phyloP scores from a whole-genome alignment of 2,888 invertebrate genomes.

The Lydus trimaculatus region DNA sequence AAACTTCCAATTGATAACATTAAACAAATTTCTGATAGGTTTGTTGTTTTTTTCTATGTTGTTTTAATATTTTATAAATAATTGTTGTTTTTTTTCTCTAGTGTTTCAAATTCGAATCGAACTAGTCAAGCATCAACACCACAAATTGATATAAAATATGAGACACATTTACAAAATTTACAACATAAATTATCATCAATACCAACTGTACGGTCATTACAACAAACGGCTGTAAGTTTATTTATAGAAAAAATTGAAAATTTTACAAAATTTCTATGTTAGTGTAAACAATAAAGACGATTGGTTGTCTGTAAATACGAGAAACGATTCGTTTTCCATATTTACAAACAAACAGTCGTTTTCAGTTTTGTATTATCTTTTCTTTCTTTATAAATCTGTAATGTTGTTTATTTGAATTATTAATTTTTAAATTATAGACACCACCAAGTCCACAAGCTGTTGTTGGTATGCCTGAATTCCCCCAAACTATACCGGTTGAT shows the following conservation, averaged over 20 bases:
- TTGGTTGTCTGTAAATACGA: too few relatives aligned
- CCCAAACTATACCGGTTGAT: slow-evolving; percentile 38
- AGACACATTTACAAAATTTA: slow-evolving; percentile 72
- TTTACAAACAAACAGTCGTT: too few relatives aligned
- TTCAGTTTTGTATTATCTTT: too few relatives aligned
- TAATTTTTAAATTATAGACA: slow-evolving; percentile 57
- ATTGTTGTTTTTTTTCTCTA: slow-evolving; percentile 2
- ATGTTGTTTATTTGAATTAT: too few relatives aligned
- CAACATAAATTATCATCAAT: slow-evolving; percentile 73
- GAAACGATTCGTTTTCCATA: too few relatives aligned
- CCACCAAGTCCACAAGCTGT: slow-evolving; percentile 68
- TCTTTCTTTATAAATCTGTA: too few relatives aligned
- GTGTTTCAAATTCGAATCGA: slow-evolving; percentile 53
- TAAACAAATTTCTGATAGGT: slow-evolving; percentile 60
- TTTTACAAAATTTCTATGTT: too few relatives aligned
- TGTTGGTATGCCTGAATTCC: slow-evolving; percentile 57
- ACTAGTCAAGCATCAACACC: slow-evolving; percentile 71
- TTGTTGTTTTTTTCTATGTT: slow-evolving; percentile 8
- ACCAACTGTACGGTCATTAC: slow-evolving; percentile 55
- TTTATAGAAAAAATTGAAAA: too few relatives aligned
- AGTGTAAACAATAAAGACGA: too few relatives aligned
- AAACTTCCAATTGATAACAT: slow-evolving; percentile 51
- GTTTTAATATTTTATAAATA: neutral
- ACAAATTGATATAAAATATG: slow-evolving; percentile 70
- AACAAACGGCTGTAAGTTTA: slow-evolving; percentile 59